Evolutionary conservation across 2,797 vertebrate species (phyloP).

Genomic region (Clarias platycephalus): DNA sequence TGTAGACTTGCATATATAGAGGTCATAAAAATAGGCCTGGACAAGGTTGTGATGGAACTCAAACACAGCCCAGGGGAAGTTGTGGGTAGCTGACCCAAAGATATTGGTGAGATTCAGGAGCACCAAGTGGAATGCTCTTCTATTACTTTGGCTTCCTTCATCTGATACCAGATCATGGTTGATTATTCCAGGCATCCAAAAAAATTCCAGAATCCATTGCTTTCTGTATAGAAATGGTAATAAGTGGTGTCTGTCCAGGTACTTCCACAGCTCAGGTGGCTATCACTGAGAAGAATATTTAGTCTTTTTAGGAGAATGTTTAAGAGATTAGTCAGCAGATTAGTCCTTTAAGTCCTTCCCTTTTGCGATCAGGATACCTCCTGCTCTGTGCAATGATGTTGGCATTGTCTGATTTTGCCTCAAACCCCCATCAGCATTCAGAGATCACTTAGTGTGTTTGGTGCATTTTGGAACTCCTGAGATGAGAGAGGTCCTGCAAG

Average conservation of each 20-base stretch:
- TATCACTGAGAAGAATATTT: not conserved
- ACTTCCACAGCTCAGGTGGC: not conserved
- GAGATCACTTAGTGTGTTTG: not conserved
- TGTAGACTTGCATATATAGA: not conserved
- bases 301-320: not conserved
- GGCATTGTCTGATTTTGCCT: not conserved
- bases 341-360: not conserved
- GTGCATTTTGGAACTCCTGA: not conserved
- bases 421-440: not conserved
- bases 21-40: not conserved
- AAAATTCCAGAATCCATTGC: not conserved
- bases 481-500: not conserved
- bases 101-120: not conserved
- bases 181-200: not conserved
- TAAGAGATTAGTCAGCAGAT: not conserved
- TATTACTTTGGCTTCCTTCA: not conserved
- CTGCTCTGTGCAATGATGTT: not conserved
- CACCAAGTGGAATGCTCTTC: not conserved
- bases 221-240: not conserved
- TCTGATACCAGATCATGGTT: not conserved
- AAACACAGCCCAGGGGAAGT: not conserved
- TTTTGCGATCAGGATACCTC: not conserved
- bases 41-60: not conserved
- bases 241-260: not conserved
- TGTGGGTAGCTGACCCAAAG: not conserved